Conservation (phyloP, 2,888 invertebrate species). For the Calameuta pallipes region DNA sequence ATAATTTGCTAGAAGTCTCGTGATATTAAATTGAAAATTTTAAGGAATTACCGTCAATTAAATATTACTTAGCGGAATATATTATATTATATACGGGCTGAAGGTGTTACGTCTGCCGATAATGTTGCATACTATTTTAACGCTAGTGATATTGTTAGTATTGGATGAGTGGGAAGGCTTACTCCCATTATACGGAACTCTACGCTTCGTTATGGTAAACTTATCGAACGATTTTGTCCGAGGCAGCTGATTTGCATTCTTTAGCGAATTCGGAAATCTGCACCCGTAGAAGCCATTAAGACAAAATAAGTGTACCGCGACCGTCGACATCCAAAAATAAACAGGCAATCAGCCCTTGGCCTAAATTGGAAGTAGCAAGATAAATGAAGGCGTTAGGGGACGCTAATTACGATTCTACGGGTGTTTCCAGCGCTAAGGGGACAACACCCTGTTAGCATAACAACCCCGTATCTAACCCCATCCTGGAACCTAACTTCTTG, state of each 20-base stretch:
- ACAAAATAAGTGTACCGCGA: slow-evolving; percentile 15
- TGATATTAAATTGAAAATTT: not conserved
- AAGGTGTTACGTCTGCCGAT: not conserved
- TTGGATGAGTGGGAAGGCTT: slow-evolving; percentile 3
- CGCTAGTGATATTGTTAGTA: not conserved
- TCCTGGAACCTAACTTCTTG: slow-evolving; percentile 13
- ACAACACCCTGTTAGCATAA: slow-evolving; percentile 37
- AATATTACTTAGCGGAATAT: not conserved
- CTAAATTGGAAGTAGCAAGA: slow-evolving; percentile 40
- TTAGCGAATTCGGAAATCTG: slow-evolving; percentile 28
- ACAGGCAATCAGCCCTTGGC: slow-evolving; percentile 26
- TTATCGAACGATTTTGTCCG: slow-evolving; percentile 37
- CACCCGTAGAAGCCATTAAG: slow-evolving; percentile 19
- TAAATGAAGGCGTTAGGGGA: slow-evolving; percentile 38
- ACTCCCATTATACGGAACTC: slow-evolving; percentile 21
- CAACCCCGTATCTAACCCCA: slow-evolving; percentile 18
- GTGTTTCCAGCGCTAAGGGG: slow-evolving; percentile 32
- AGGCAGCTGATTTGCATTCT: slow-evolving; percentile 31
- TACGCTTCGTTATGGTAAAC: slow-evolving; percentile 21
- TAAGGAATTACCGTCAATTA: not conserved
- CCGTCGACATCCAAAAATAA: slow-evolving; percentile 25
- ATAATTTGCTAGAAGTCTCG: not conserved
- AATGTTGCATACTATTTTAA: not conserved
- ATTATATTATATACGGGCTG: not conserved
- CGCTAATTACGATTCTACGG: slow-evolving; percentile 42